A percentile compares a stretch with the other conserved stretches of the same genome.
Evolutionary conservation across 1,140 invertebrate species (phyloP).

Genomic region (Zaprionus camerounensis): DNA sequence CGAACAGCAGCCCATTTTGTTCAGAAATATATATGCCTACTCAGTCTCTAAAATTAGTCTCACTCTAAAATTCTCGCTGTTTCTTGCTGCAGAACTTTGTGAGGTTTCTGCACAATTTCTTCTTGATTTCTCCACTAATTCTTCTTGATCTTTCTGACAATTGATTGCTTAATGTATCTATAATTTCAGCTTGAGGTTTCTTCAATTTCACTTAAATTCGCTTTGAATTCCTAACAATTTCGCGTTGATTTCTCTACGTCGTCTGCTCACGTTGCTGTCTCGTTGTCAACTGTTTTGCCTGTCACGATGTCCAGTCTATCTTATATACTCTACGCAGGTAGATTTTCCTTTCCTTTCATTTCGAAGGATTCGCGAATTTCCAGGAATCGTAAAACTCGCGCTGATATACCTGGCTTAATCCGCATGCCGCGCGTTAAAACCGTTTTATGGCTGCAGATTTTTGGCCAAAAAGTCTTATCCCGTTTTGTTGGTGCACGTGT

Average conservation of each 20-base stretch:
- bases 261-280: constrained; percentile 7
- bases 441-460: constrained; percentile 2
- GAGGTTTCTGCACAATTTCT: neutral
- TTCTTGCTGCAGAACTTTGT: too few relatives aligned
- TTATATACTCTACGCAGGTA: constrained; percentile 27
- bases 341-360: neutral
- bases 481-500: neutral
- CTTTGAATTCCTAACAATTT: constrained; percentile 11
- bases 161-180: too few relatives aligned
- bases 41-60: neutral
- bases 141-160: too few relatives aligned
- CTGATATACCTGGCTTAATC: constrained; percentile 14
- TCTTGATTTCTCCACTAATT: neutral
- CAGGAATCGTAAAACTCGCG: constrained; percentile 7
- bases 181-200: accelerated
- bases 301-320: neutral
- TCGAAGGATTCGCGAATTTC: constrained; percentile 27
- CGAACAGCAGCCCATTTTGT: constrained; percentile 63
- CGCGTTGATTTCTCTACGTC: constrained; percentile 40
- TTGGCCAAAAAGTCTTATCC: neutral
- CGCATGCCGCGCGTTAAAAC: constrained; percentile 4
- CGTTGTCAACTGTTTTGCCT: constrained; percentile 3
- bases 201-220: neutral
- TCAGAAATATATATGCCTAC: neutral
- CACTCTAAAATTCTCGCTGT: neutral